Conservation (phyloP, 2,888 invertebrate species). For the Agelastica alni region DNA sequence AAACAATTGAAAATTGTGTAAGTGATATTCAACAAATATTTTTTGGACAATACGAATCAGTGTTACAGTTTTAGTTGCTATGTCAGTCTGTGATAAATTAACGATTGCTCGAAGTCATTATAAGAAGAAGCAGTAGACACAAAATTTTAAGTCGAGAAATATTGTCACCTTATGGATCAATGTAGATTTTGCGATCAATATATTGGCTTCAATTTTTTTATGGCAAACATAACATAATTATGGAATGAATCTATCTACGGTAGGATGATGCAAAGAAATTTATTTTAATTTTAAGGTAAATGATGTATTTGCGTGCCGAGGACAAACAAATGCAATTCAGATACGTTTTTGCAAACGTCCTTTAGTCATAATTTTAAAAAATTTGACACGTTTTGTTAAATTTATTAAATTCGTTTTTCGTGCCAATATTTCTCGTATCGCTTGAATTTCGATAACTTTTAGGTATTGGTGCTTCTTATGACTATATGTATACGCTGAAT, state of each 20-base stretch:
- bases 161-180: conserved; percentile 9
- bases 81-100: conserved; percentile 58
- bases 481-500: conserved; percentile 56
- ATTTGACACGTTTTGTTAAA: no score
- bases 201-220: no score
- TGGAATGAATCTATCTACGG: no score
- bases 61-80: conserved; percentile 54
- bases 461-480: conserved; percentile 53
- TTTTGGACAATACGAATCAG: conserved; percentile 30
- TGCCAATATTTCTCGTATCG: conserved; percentile 24
- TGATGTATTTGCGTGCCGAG: no score
- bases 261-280: no score
- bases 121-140: conserved; percentile 37
- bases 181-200: no score
- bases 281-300: no score
- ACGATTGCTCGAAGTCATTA: conserved; percentile 52
- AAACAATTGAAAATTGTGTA: neutral
- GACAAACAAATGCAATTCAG: no score
- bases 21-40: conserved; percentile 19
- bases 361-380: no score
- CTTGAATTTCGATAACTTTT: conserved; percentile 35
- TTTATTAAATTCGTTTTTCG: no score
- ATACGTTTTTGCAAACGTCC: no score
- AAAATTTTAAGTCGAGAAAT: conserved; percentile 13
- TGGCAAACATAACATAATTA: no score